Conservation (phyloP, 2,113 vertebrate genomes). For the Plestiodon gilberti region DNA sequence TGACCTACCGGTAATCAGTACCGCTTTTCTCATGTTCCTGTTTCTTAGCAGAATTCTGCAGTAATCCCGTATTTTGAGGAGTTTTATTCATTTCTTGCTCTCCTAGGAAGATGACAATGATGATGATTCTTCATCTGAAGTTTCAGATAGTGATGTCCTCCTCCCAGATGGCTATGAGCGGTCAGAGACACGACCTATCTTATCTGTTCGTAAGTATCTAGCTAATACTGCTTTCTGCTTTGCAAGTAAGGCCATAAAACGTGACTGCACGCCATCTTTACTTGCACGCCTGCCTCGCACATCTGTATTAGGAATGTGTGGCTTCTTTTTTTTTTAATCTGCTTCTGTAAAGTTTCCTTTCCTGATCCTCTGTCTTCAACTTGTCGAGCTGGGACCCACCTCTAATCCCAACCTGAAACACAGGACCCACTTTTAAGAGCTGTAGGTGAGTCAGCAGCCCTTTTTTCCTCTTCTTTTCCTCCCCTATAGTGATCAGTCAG, state of each 20-base stretch:
- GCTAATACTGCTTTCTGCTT: background rate
- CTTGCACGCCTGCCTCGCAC: background rate
- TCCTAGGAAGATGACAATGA: slow-evolving; percentile 78
- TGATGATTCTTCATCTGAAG: slow-evolving; percentile 85
- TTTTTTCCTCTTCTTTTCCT: too few species aligned
- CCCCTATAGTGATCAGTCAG: too few species aligned
- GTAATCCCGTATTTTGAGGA: background rate
- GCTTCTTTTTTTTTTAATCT: background rate
- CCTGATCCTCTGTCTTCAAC: background rate
- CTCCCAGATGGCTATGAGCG: slow-evolving; percentile 79
- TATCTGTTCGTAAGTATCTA: slow-evolving; percentile 90
- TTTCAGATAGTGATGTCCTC: slow-evolving; percentile 86
- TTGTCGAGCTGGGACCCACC: too few species aligned
- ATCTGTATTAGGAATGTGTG: background rate
- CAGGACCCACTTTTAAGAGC: too few species aligned
- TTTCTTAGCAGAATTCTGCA: slow-evolving; percentile 6
- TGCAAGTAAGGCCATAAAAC: background rate
- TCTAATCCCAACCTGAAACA: too few species aligned
- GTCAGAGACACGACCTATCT: slow-evolving; percentile 89
- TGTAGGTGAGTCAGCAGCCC: too few species aligned
- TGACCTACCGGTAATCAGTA: too few species aligned
- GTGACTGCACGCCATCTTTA: background rate
- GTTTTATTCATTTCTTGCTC: slow-evolving; percentile 5
- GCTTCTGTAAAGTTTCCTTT: background rate
- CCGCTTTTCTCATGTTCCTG: background rate